Base-by-base conservation (phyloP, 2,888 invertebrate species). In the Drosophila pegasa region DNA sequence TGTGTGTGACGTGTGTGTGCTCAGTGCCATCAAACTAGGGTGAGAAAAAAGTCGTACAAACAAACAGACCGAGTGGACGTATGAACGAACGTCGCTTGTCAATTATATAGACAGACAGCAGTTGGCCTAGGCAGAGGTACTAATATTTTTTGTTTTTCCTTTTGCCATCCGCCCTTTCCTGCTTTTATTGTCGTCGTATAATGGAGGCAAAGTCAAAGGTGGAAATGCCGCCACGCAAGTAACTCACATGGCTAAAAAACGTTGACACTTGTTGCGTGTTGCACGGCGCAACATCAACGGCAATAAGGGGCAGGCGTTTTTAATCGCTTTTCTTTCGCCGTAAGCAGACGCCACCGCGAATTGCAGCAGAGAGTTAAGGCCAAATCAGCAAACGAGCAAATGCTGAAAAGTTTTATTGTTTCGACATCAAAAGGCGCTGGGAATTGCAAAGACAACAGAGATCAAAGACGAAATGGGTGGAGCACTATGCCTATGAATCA, bases 181-280 rank as follows among this genome's bases (percentile, higher is more conserved):
- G 70, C 55, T 48, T 75, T 83, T 83, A 88, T 83, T 84, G 86
- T 87, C 79, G 81, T 71, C 54, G 67, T 80, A 74, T 80, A 74
- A 74, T 69, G 56, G 63, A 66, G 78, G 51, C 54, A 81, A 62
- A 81, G 82, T 89, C 69, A 58, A 82, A 82, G 89, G 75, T 50
- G 67, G 54, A 82, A 69, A 69, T 51, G 79, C 88, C 71, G 70
- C 52, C 69, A 58, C 51, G 27, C 63, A 69, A 63, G 63, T 71
- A 78, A 78, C 65, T 68, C 66, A 79, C 79, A 70, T 64, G 45
- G 29, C 62, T 68, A 56, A 62, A 64, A 45, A 73, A n/a, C n/a
- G 70, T 78, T 86, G 89, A 88, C 88, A 85, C 85, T 85, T 89
- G 85, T 85, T 85, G 85, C 89, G 72, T 86, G 87, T 68, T 61